Evolutionary conservation across 2,888 invertebrate genomes (phyloP).

Genomic region (Drosophila koepferae): DNA sequence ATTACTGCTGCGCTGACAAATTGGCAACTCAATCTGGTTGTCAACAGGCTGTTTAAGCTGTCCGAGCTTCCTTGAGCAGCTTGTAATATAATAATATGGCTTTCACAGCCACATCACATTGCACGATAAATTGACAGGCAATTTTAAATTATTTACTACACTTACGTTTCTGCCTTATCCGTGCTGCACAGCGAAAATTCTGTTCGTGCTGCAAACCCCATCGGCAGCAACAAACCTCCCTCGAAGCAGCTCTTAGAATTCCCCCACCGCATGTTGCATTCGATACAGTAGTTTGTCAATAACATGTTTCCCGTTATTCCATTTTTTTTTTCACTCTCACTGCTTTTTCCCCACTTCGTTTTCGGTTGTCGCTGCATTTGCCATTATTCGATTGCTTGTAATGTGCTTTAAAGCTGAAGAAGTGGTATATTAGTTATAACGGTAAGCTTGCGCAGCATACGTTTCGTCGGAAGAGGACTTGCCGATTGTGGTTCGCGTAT

Average conservation of each 20-base stretch:
- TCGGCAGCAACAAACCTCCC: neutral
- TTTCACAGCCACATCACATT: constrained; percentile 36
- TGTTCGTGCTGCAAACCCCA: neutral
- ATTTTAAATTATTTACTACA: constrained; percentile 66
- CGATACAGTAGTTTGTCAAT: constrained; percentile 53
- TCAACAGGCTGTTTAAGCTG: constrained; percentile 47
- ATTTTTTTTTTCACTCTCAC: neutral
- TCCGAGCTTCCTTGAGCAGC: neutral
- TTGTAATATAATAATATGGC: constrained; percentile 24
- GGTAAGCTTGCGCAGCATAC: too few relatives aligned
- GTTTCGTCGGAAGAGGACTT: too few relatives aligned
- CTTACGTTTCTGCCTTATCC: constrained; percentile 38
- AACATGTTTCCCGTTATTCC: constrained; percentile 45
- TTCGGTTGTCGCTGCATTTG: constrained; percentile 4
- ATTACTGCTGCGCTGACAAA: constrained; percentile 54
- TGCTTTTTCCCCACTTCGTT: constrained; percentile 18
- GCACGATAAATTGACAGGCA: constrained; percentile 55
- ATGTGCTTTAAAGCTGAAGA: neutral
- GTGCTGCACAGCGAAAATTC: constrained; percentile 12
- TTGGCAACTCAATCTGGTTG: constrained; percentile 59
- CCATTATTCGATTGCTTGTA: constrained; percentile 12
- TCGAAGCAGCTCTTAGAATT: neutral
- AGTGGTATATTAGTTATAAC: neutral
- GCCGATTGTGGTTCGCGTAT: neutral
- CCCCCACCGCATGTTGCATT: constrained; percentile 24